These are phyloP conservation scores for Tupaia tana DNA, from an alignment of 2,113 vertebrate species.

Conservation along the genomic window DNA sequence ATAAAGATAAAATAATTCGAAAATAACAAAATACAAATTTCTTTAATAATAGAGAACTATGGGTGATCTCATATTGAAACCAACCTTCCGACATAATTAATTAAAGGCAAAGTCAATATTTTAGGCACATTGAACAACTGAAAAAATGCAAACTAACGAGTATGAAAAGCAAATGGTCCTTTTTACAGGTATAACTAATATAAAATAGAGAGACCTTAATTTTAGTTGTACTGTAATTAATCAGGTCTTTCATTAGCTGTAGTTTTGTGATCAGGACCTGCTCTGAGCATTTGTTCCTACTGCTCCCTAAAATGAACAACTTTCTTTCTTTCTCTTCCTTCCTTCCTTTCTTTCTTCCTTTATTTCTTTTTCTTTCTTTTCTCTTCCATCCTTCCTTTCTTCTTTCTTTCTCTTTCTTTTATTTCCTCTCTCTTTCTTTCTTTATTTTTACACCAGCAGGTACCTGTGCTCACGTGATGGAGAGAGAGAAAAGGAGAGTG, in stretches of 20 bases:
- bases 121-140: neutral
- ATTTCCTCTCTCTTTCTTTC: too few species aligned
- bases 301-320: neutral
- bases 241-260: constrained; percentile 14
- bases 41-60: neutral
- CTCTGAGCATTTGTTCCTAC: neutral
- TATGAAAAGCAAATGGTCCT: neutral
- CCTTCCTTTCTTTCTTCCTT: too few species aligned
- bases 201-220: neutral
- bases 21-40: neutral
- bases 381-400: too few species aligned
- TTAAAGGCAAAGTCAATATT: neutral
- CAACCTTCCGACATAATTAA: neutral
- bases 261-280: neutral
- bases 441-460: too few species aligned
- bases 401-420: too few species aligned
- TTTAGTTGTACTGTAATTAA: neutral
- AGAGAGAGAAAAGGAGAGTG: too few species aligned
- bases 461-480: too few species aligned
- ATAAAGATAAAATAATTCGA: constrained; percentile 5
- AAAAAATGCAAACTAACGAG: neutral
- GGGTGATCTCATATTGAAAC: neutral
- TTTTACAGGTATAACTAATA: neutral
- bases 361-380: too few species aligned
- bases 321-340: neutral